Percentiles rank a stretch among this genome's conserved stretches.
Conservation (phyloP, 1,140 invertebrate genomes). For the Heliothis subflexa region DNA sequence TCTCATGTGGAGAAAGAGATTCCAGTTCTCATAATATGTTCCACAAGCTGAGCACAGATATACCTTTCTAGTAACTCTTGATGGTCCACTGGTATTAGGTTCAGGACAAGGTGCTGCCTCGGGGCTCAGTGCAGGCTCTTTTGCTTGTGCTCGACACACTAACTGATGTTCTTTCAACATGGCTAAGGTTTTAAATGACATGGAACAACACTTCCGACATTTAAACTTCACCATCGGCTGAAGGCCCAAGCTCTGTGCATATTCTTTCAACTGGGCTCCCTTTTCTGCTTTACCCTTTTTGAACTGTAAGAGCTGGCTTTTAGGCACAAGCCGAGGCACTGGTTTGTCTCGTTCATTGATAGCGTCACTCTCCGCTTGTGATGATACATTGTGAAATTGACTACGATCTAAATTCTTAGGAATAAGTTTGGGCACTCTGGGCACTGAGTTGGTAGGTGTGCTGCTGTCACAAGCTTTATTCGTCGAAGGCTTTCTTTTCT, state of each 20-base stretch:
- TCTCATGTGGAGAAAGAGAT: slow-evolving; percentile 93
- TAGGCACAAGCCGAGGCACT: slow-evolving; percentile 80
- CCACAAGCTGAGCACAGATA: slow-evolving; percentile 92
- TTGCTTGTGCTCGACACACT: slow-evolving; percentile 85
- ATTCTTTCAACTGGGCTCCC: slow-evolving; percentile 84
- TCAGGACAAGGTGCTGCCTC: slow-evolving; percentile 68
- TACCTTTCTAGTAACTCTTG: slow-evolving; percentile 90
- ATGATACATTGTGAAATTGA: slow-evolving; percentile 74
- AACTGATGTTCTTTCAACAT: slow-evolving; percentile 88
- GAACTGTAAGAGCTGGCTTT: slow-evolving; percentile 78
- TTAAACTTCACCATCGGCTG: slow-evolving; percentile 89
- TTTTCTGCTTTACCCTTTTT: slow-evolving; percentile 82
- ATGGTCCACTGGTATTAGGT: slow-evolving; percentile 80
- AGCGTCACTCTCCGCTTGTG: slow-evolving; percentile 60
- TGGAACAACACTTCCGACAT: slow-evolving; percentile 89
- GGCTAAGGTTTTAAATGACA: slow-evolving; percentile 87
- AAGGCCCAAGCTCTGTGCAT: slow-evolving; percentile 90
- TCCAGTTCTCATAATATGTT: slow-evolving; percentile 94
- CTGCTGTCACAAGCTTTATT: slow-evolving; percentile 71
- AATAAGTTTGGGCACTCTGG: slow-evolving; percentile 76
- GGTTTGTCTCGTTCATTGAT: slow-evolving; percentile 78
- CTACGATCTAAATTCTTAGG: slow-evolving; percentile 71
- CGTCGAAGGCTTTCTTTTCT: slow-evolving; percentile 72
- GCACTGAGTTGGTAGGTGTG: slow-evolving; percentile 59
- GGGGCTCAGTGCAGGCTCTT: slow-evolving; percentile 72